These are phyloP conservation scores for Adelphocoris suturalis DNA, from an alignment of 2,888 invertebrate genomes.

Conservation along the genomic window DNA sequence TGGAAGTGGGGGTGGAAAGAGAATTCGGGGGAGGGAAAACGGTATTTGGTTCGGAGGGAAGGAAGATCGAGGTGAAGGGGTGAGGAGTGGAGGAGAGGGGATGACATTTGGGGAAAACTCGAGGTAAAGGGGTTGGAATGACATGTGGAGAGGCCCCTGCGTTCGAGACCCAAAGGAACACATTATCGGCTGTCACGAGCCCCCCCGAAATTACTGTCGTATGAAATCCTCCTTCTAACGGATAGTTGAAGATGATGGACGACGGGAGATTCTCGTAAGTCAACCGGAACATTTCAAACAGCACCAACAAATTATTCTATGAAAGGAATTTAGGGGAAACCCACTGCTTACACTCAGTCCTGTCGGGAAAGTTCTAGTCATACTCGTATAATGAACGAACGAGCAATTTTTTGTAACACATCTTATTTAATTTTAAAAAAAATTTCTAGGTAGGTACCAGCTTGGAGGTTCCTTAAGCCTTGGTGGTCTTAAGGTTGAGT, in stretches of 20 bases:
- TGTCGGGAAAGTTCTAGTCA: no score
- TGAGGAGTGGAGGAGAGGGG: no score
- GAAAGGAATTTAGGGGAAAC: no score
- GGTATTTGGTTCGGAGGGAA: background rate
- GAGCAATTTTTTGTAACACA: no score
- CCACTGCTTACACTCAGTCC: no score
- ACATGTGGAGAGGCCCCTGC: background rate
- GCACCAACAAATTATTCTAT: no score
- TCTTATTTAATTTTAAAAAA: no score
- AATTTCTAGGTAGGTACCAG: no score
- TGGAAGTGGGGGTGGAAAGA: background rate
- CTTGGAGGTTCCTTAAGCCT: no score
- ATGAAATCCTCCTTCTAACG: constrained; percentile 24
- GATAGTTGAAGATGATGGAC: background rate
- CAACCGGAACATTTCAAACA: background rate
- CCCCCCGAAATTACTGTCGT: background rate
- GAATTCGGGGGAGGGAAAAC: background rate
- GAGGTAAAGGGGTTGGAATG: background rate
- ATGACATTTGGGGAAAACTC: no score
- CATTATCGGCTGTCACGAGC: constrained; percentile 7
- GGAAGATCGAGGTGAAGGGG: background rate
- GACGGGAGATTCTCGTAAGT: constrained; percentile 6
- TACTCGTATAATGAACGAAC: no score
- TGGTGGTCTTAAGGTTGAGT: no score
- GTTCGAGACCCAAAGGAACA: background rate